Evolutionary conservation across 2,888 invertebrate species (phyloP).

Genomic region (Bombyx huttoni): DNA sequence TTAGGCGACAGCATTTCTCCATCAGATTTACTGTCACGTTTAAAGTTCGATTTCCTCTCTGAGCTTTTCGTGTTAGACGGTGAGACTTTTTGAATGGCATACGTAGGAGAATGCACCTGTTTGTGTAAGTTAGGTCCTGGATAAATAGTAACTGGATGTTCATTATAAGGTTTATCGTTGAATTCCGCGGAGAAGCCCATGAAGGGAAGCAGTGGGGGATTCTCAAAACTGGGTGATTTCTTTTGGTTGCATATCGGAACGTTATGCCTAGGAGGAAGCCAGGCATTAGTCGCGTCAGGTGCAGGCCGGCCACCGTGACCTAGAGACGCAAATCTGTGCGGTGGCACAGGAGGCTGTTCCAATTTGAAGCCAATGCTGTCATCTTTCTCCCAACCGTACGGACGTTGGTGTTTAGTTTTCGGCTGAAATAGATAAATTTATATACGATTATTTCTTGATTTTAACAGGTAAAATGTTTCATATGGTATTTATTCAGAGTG

Average conservation of each 20-base stretch:
- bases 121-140: slow-evolving; percentile 68
- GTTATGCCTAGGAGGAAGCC: slow-evolving; percentile 54
- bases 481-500: too few species aligned
- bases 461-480: too few species aligned
- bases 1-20: slow-evolving; percentile 59
- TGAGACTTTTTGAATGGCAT: slow-evolving; percentile 44
- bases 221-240: slow-evolving; percentile 58
- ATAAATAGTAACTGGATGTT: slow-evolving; percentile 78
- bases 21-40: slow-evolving; percentile 52
- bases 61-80: slow-evolving; percentile 51
- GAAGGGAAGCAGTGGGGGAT: slow-evolving; percentile 57
- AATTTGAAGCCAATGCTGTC: slow-evolving; percentile 46
- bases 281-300: slow-evolving; percentile 36
- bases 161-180: slow-evolving; percentile 70
- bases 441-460: background rate
- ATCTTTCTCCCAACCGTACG: slow-evolving; percentile 80
- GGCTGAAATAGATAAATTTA: slow-evolving; percentile 67
- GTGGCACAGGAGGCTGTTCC: slow-evolving; percentile 74
- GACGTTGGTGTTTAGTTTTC: slow-evolving; percentile 82
- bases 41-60: slow-evolving; percentile 41
- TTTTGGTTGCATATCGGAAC: slow-evolving; percentile 27
- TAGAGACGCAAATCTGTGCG: slow-evolving; percentile 77
- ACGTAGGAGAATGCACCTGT: slow-evolving; percentile 56
- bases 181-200: slow-evolving; percentile 67
- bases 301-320: slow-evolving; percentile 74